Conservation (phyloP, 2,797 vertebrate species). For the Mionectes olivaceus region DNA sequence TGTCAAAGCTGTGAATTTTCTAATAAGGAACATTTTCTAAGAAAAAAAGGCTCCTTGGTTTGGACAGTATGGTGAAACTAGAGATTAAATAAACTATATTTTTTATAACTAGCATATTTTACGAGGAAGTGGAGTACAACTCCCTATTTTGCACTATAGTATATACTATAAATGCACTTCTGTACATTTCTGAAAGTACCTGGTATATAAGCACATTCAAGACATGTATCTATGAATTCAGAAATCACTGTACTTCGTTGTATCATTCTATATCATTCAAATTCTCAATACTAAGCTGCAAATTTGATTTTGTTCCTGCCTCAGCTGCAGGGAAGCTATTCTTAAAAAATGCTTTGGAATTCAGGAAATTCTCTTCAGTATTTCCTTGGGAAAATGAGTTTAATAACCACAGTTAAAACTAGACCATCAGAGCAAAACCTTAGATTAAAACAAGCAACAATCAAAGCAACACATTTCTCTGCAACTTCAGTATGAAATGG, state of each 20-base stretch:
- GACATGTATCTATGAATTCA: background rate
- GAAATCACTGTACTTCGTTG: background rate
- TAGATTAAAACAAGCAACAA: background rate
- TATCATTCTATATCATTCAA: background rate
- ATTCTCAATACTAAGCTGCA: background rate
- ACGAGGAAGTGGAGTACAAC: background rate
- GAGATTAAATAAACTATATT: background rate
- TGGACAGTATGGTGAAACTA: background rate
- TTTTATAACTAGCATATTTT: background rate
- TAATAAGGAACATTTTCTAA: background rate
- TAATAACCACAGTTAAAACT: background rate
- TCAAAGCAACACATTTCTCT: background rate
- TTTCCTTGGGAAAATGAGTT: background rate
- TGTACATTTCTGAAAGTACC: background rate
- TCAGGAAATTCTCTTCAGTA: background rate
- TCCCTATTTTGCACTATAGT: background rate
- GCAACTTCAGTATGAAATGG: background rate
- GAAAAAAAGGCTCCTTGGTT: background rate
- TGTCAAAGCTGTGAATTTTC: constrained; percentile 16
- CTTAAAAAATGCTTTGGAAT: background rate
- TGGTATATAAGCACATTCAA: background rate
- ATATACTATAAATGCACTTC: background rate
- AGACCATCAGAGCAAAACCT: background rate
- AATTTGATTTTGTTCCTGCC: background rate
- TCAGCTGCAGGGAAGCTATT: background rate